Evolutionary conservation across 1,140 invertebrate genomes (phyloP), one percentile per base, ranked within the genome.

Genomic region (Scaptomyza montana): DNA sequence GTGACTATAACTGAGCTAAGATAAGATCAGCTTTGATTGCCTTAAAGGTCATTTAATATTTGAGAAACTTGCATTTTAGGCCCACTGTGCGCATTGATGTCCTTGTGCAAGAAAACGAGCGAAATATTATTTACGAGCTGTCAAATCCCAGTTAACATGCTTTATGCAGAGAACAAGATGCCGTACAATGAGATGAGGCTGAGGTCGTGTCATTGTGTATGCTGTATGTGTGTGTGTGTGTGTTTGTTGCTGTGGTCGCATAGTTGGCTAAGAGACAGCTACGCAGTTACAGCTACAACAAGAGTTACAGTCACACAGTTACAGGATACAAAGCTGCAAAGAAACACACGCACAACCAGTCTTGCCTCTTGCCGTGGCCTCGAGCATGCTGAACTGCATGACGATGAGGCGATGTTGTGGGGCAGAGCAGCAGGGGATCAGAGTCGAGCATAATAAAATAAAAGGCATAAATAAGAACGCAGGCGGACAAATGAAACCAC

Each of bases 121-220:
- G 84, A 85, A 90, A 90, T 90, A 90, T 90, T 90, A 90, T 90
- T 90, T 90, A 90, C 89, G 89, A 90, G 89, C 89, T 90, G 89
- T 90, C 89, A 90, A 90, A 90, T 90, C 78, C 89, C 89, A 79
- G 89, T 90, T 80, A 89, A 90, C 89, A 89, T 90, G 89, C 78
- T 81, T 78, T 77, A 82, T 77, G 73, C 78, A 70, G 61, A 68
- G 70, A 63, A 59, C 56, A 25, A 59, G 56, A 28, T n/a, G 39
- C 10, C 39, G 12, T 43, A 43, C 1, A 43, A n/a, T n/a, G 39
- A 43, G 33, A 57, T 8, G 43, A 46, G 41, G 41, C 81, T 70
- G 65, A 77, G 79, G 53, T 75, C 75, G 78, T 65, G 49, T 60
- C 68, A 36, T 25, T 47, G 57, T 46, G 9, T 46, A 5, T 16